phyloP scores from a whole-genome alignment of 2,113 vertebrate genomes.

The Sylvietta virens region DNA sequence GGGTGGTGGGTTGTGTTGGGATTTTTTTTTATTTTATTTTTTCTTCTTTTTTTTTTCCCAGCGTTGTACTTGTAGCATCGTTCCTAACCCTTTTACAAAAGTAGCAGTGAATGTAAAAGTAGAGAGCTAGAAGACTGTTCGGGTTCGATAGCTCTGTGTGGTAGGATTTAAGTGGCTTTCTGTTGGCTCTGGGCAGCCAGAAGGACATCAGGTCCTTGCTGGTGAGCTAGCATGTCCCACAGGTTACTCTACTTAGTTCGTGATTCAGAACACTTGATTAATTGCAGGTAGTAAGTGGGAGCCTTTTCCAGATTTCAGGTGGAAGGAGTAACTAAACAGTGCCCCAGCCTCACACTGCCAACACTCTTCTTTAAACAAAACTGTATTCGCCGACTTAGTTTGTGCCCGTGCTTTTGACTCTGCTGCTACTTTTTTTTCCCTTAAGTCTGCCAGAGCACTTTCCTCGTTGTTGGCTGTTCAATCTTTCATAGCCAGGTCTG shows the following conservation, averaged over 20 bases:
- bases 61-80: background rate
- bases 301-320: background rate
- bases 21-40: rapidly evolving
- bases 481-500: background rate
- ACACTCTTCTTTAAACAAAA: background rate
- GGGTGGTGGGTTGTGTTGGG: background rate
- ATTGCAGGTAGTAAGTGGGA: background rate
- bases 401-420: background rate
- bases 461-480: background rate
- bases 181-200: background rate
- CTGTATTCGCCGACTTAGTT: background rate
- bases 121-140: background rate
- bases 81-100: background rate
- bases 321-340: background rate
- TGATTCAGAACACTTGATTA: background rate
- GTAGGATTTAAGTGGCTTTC: background rate
- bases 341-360: background rate
- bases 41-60: rapidly evolving
- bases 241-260: background rate
- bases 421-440: background rate
- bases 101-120: background rate
- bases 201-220: background rate
- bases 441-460: background rate
- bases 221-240: background rate
- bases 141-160: background rate